These are phyloP conservation scores for Cairina moschata DNA, from an alignment of 2,113 vertebrate species.

Conservation along the genomic window DNA sequence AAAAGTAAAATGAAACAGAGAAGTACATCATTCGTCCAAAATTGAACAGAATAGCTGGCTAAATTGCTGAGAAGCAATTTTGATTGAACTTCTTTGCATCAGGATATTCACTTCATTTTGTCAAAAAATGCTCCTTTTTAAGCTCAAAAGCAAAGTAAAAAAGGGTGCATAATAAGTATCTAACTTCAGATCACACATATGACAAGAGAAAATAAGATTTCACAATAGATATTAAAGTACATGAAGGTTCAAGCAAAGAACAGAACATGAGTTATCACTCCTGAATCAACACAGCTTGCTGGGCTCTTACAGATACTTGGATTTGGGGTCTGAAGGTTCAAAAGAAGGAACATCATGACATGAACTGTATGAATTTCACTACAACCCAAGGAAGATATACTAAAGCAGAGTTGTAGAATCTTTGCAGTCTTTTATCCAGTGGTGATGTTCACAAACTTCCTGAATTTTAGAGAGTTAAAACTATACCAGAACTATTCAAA, in stretches of 20 bases:
- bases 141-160: not conserved
- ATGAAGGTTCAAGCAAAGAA: not conserved
- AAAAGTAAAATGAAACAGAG: not conserved
- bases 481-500: not conserved
- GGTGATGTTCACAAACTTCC: too few relatives aligned
- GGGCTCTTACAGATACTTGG: not conserved
- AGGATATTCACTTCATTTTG: not conserved
- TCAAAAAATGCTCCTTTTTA: not conserved
- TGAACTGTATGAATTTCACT: fast-evolving
- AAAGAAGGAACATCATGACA: fast-evolving
- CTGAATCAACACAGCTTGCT: not conserved
- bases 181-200: not conserved
- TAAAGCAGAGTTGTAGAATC: not conserved
- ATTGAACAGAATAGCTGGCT: not conserved
- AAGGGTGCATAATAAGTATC: not conserved
- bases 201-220: not conserved
- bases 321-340: not conserved
- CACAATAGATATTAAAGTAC: not conserved
- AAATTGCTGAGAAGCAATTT: not conserved
- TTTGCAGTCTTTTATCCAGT: not conserved
- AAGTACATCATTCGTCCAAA: not conserved
- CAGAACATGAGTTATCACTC: not conserved
- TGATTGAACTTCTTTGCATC: not conserved
- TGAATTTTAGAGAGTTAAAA: not conserved
- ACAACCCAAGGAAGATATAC: too few relatives aligned